A percentile compares a stretch with the other conserved stretches of the same genome.
These are phyloP conservation scores for Orientallactaga bullata DNA, from an alignment of 2,113 vertebrate genomes.

Conservation along the genomic window DNA sequence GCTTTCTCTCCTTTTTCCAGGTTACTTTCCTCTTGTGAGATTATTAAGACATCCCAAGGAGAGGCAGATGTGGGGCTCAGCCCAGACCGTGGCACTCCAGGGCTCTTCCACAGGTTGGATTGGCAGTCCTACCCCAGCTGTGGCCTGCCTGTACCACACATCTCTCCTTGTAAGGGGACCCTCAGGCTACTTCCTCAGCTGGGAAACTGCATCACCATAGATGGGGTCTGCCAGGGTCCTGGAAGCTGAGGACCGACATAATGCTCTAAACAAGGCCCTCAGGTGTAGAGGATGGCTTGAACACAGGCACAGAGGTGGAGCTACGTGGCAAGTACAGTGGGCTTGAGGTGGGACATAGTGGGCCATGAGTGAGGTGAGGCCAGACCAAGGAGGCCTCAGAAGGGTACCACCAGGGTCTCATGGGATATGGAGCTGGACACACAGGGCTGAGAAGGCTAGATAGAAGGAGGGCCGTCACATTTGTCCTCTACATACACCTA, in stretches of 20 bases:
- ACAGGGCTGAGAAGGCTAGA: background rate
- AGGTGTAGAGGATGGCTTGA: no score
- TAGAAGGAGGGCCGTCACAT: background rate
- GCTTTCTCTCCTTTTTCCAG: background rate
- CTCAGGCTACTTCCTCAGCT: background rate
- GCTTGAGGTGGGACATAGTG: background rate
- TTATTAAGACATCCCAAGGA: background rate
- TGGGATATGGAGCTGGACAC: background rate
- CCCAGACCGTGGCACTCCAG: background rate
- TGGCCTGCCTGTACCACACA: no score
- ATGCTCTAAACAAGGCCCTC: no score
- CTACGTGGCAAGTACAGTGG: background rate
- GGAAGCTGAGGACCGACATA: background rate
- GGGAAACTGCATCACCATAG: no score
- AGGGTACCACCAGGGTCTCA: accelerated
- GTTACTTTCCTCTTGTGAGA: background rate
- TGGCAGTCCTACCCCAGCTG: no score
- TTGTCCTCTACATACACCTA: accelerated
- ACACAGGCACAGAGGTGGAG: background rate
- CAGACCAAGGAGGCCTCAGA: background rate
- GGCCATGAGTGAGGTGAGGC: no score
- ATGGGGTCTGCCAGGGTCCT: background rate
- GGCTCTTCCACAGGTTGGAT: accelerated
- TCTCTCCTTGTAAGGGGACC: background rate
- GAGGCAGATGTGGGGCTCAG: background rate